Percentiles rank a stretch among this genome's conserved stretches.
Evolutionary conservation across 2,888 invertebrate species (phyloP).

Genomic region (Scaptomyza parva): DNA sequence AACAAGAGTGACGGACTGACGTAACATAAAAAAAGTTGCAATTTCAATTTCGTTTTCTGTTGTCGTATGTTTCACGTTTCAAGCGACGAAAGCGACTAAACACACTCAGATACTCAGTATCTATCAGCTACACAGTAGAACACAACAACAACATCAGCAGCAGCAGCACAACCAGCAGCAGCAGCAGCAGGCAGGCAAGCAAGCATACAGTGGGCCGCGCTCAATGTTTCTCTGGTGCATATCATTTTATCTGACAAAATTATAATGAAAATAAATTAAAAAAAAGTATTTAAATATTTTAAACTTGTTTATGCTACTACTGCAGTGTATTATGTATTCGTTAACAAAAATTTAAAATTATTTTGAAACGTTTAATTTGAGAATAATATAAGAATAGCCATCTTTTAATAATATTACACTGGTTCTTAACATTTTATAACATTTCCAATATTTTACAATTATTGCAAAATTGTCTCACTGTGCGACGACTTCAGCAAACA

Average conservation of each 20-base stretch:
- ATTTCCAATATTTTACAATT: background rate
- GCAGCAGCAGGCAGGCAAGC: conserved; percentile 42
- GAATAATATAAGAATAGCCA: too few species aligned
- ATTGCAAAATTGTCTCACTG: conserved; percentile 17
- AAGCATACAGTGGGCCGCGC: conserved; percentile 42
- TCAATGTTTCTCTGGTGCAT: background rate
- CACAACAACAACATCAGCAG: conserved; percentile 62
- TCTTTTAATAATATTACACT: too few species aligned
- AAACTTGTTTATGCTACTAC: too few species aligned
- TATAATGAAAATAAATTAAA: background rate
- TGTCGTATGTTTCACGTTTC: conserved; percentile 81
- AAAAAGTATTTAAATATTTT: too few species aligned
- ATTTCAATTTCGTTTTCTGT: conserved; percentile 66
- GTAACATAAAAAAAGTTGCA: conserved; percentile 71
- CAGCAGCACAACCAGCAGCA: conserved; percentile 23
- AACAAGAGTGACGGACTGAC: conserved; percentile 59
- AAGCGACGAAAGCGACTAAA: conserved; percentile 82
- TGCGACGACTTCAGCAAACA: conserved; percentile 64
- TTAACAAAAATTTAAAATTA: too few species aligned
- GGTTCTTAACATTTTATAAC: too few species aligned
- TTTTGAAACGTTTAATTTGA: too few species aligned
- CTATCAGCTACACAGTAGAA: conserved; percentile 79
- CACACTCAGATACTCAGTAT: conserved; percentile 76
- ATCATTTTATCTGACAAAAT: background rate
- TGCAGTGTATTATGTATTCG: too few species aligned